Conservation (phyloP, 2,888 invertebrate species). For the Ectobius pallidus region DNA sequence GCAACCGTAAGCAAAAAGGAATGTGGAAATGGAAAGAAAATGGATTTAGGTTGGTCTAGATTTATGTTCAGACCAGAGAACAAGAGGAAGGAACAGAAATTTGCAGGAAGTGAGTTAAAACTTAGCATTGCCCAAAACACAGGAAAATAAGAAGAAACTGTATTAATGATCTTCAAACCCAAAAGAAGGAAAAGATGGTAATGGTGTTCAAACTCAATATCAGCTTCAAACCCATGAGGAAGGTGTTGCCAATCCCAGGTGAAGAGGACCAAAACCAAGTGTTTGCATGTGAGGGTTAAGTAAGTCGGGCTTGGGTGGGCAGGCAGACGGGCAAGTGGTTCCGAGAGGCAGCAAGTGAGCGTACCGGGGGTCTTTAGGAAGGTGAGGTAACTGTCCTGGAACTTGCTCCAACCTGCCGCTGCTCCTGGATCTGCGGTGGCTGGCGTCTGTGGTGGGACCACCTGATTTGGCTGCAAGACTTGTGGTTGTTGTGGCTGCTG, state of each 20-base stretch:
- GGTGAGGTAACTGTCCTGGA: slow-evolving; percentile 63
- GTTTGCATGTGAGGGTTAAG: slow-evolving; percentile 12
- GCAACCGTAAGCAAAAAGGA: too few species aligned
- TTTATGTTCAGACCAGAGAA: not conserved
- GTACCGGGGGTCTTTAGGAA: slow-evolving; percentile 52
- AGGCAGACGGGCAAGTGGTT: slow-evolving; percentile 37
- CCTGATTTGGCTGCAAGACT: not conserved
- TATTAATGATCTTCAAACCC: slow-evolving; percentile 20
- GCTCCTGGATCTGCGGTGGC: slow-evolving; percentile 42
- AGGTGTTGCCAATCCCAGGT: slow-evolving; percentile 18
- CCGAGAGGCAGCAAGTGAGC: slow-evolving; percentile 47
- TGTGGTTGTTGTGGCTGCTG: slow-evolving; percentile 12
- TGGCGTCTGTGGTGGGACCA: not conserved
- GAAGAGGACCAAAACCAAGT: slow-evolving; percentile 27
- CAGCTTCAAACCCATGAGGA: slow-evolving; percentile 12
- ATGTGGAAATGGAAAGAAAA: too few species aligned
- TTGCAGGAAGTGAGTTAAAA: slow-evolving; percentile 26
- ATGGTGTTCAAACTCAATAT: slow-evolving; percentile 18
- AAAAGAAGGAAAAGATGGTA: slow-evolving; percentile 4
- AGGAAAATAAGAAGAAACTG: slow-evolving; percentile 21
- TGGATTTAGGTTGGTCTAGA: too few species aligned
- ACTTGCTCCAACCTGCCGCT: slow-evolving; percentile 60
- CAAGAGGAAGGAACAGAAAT: not conserved
- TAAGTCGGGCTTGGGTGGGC: slow-evolving; percentile 36
- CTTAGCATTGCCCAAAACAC: slow-evolving; percentile 20